Evolutionary conservation across 1,140 invertebrate species (phyloP).

Genomic region (Orius insidiosus): DNA sequence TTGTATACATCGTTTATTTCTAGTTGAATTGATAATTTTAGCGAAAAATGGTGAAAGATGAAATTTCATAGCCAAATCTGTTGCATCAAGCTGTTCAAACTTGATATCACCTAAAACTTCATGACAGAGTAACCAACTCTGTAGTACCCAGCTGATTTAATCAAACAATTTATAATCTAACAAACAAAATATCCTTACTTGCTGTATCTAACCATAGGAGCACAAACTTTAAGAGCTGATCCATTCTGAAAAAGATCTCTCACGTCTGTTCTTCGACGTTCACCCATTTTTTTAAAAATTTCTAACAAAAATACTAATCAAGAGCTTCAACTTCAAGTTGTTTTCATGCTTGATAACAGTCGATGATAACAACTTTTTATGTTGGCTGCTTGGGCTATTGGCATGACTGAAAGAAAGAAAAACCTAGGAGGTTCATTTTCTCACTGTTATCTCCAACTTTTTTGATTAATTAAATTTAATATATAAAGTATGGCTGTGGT

Average conservation of each 20-base stretch:
- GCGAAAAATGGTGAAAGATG: neutral
- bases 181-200: slow-evolving; percentile 43
- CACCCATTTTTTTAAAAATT: no score
- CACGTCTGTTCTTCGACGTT: slow-evolving; percentile 26
- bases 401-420: no score
- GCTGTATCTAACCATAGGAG: slow-evolving; percentile 92
- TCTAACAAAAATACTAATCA: no score
- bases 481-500: slow-evolving; percentile 9
- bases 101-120: neutral
- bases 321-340: no score
- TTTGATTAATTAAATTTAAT: no score
- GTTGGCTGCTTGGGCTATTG: no score
- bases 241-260: slow-evolving; percentile 44
- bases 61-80: neutral
- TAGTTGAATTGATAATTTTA: neutral
- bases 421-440: no score
- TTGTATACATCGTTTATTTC: no score
- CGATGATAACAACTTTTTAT: no score
- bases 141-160: neutral
- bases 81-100: neutral
- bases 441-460: no score
- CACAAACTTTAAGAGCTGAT: slow-evolving; percentile 60
- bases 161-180: no score
- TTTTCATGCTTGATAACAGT: no score
- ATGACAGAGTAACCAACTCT: neutral